Conservation (phyloP, 1,140 invertebrate species). For the Eueides isabella region DNA sequence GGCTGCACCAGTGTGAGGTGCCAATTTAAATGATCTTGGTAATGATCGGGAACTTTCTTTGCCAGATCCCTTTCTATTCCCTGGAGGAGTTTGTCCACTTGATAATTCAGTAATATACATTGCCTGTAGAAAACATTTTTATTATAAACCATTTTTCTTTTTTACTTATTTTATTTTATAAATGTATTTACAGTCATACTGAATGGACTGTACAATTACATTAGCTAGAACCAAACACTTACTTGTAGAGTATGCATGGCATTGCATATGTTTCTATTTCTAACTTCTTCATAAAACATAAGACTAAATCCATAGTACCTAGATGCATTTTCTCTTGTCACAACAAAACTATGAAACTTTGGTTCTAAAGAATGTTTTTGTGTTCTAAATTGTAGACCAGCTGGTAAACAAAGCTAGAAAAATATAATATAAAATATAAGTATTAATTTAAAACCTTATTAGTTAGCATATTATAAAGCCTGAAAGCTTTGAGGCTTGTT, state of each 20-base stretch:
- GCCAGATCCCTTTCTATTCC: slow-evolving; percentile 81
- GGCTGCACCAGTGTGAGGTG: slow-evolving; percentile 88
- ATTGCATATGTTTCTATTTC: slow-evolving; percentile 94
- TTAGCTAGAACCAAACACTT: slow-evolving; percentile 34
- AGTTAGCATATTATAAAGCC: not conserved
- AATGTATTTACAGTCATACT: not conserved
- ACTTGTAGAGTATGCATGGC: slow-evolving; percentile 97
- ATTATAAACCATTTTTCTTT: not conserved
- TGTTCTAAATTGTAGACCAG: slow-evolving; percentile 95
- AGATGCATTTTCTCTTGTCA: slow-evolving; percentile 97
- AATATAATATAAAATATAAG: slow-evolving; percentile 8
- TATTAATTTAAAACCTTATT: not conserved
- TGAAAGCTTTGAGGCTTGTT: no score
- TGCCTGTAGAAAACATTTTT: slow-evolving; percentile 83
- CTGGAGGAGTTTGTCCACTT: slow-evolving; percentile 87
- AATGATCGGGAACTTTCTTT: slow-evolving; percentile 89
- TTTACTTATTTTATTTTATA: not conserved
- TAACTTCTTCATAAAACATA: slow-evolving; percentile 97
- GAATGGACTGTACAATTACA: no score
- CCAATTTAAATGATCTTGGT: slow-evolving; percentile 93
- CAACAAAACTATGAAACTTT: slow-evolving; percentile 97
- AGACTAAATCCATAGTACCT: slow-evolving; percentile 96
- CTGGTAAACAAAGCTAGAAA: slow-evolving; percentile 94
- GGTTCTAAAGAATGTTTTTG: slow-evolving; percentile 95
- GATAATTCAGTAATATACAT: slow-evolving; percentile 96